A percentile compares a stretch with the other conserved stretches of the same genome.
These are phyloP conservation scores for Porites australiensis DNA, from an alignment of 64 coral and sea anemone species.

Conservation along the genomic window DNA sequence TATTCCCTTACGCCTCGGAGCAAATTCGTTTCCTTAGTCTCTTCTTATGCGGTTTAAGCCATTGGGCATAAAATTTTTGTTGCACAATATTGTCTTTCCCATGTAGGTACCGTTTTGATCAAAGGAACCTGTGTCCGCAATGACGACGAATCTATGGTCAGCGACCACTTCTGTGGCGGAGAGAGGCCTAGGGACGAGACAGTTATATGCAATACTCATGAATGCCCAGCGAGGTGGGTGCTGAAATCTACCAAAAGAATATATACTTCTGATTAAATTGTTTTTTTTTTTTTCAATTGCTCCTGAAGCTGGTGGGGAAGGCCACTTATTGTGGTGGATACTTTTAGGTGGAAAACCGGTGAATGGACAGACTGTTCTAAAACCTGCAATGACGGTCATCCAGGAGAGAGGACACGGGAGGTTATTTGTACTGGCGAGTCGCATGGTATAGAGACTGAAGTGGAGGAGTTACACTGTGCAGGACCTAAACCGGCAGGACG, in stretches of 20 bases:
- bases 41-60: too few species aligned
- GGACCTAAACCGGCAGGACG: constrained; percentile 39
- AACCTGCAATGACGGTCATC: constrained; percentile 66
- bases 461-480: constrained; percentile 29
- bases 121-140: constrained; percentile 10
- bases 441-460: constrained; percentile 33
- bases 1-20: too few species aligned
- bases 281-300: too few species aligned
- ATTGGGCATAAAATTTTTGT: not conserved
- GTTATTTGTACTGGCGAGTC: constrained; percentile 51
- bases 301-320: not conserved
- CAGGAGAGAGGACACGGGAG: constrained; percentile 48
- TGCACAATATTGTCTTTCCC: not conserved
- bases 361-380: constrained; percentile 59
- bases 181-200: constrained; percentile 37
- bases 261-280: too few species aligned
- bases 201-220: not conserved
- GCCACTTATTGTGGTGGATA: not conserved
- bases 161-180: constrained; percentile 28
- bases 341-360: constrained; percentile 37
- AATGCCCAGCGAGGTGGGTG: constrained; percentile 31
- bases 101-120: not conserved
- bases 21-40: too few species aligned
- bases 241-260: too few species aligned
- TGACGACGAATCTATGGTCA: constrained; percentile 39